A percentile compares a stretch with the other conserved stretches of the same genome.
phyloP scores from a whole-genome alignment of 2,113 vertebrate genomes.

The Nothoprocta pentlandii region DNA sequence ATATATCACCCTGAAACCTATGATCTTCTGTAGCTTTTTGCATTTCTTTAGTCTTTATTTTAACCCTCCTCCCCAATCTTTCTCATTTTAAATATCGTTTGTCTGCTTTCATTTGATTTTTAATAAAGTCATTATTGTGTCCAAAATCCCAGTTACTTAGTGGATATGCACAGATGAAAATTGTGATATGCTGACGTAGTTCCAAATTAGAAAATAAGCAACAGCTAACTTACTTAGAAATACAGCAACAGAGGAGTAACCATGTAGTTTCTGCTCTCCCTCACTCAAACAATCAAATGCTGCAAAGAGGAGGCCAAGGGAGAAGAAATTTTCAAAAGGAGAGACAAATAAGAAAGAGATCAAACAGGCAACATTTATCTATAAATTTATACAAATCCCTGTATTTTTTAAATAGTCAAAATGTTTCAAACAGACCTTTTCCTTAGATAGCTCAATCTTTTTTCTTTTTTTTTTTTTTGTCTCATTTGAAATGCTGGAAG shows the following conservation, averaged over 20 bases:
- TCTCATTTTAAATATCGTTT: neutral
- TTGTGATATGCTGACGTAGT: neutral
- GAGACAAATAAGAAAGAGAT: neutral
- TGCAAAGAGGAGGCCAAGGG: neutral
- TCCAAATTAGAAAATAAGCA: conserved; percentile 29
- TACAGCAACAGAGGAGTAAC: conserved; percentile 2
- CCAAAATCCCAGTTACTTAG: neutral
- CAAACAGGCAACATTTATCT: neutral
- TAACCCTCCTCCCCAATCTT: neutral
- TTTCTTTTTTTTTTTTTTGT: neutral
- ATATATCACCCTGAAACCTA: neutral
- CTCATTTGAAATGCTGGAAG: neutral
- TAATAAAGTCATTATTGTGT: neutral
- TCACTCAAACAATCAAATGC: neutral
- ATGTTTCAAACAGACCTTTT: neutral
- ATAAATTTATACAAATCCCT: neutral
- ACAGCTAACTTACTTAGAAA: neutral
- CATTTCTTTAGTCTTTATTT: neutral
- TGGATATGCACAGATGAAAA: neutral
- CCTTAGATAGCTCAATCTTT: neutral
- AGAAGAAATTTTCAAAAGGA: neutral
- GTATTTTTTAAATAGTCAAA: neutral
- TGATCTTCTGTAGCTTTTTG: neutral
- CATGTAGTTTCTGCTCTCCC: neutral
- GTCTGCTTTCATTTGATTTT: neutral